These are phyloP conservation scores for Reticulitermes speratus DNA, from an alignment of 1,140 invertebrate species.

Conservation along the genomic window DNA sequence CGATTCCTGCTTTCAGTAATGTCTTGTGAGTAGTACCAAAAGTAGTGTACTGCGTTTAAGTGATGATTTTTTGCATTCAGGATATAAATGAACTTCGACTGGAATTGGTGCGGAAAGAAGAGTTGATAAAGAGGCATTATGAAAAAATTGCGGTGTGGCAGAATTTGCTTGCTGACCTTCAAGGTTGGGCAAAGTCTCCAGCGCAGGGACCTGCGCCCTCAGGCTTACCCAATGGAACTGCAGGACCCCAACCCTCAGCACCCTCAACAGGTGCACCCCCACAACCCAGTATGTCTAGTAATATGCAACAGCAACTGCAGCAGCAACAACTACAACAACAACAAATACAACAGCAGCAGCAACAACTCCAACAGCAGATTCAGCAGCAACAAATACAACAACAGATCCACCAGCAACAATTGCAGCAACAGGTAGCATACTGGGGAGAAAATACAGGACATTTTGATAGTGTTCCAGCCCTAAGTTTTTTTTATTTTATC, in stretches of 20 bases:
- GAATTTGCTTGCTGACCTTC: constrained; percentile 73
- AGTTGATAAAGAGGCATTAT: constrained; percentile 83
- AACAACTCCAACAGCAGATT: constrained; percentile 49
- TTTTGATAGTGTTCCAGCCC: background rate
- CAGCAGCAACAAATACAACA: constrained; percentile 32
- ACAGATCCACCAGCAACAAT: constrained; percentile 29
- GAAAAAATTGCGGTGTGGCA: constrained; percentile 91
- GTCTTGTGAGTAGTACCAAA: too few relatives aligned
- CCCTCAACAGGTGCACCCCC: constrained; percentile 25
- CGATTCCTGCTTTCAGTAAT: too few relatives aligned
- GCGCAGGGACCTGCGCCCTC: constrained; percentile 51
- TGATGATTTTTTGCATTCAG: constrained; percentile 40
- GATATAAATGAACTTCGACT: constrained; percentile 81
- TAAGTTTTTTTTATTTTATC: constrained; percentile 1
- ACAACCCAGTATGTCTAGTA: background rate
- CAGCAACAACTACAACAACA: constrained; percentile 56
- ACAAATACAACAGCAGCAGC: constrained; percentile 51
- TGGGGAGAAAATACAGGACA: background rate
- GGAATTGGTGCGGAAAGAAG: constrained; percentile 83
- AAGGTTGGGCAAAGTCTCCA: constrained; percentile 54
- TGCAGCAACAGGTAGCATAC: constrained; percentile 30
- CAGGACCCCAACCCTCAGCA: constrained; percentile 35
- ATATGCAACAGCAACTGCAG: constrained; percentile 43
- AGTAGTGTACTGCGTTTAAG: too few relatives aligned
- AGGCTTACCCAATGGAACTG: constrained; percentile 39